Percentiles rank a stretch among this genome's conserved stretches.
Evolutionary conservation across 2,888 invertebrate genomes (phyloP).

Genomic region (Drosophila kambysellisi): DNA sequence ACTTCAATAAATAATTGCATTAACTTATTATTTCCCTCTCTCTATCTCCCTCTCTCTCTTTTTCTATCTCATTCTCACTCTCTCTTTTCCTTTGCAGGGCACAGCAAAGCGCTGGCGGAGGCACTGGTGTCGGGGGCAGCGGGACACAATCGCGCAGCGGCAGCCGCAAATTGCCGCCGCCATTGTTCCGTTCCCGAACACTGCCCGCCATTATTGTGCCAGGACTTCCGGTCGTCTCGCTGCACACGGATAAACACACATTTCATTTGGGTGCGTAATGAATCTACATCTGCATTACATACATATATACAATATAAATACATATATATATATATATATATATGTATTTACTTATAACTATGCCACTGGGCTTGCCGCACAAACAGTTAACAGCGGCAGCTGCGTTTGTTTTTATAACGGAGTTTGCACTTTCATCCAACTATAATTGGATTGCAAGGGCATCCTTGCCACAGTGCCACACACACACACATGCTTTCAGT

Average conservation of each 20-base stretch:
- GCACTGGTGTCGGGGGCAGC: conserved; percentile 20
- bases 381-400: background rate
- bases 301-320: background rate
- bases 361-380: conserved; percentile 1
- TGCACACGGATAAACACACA: conserved; percentile 90
- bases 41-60: conserved; percentile 8
- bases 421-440: conserved; percentile 16
- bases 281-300: conserved; percentile 9
- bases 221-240: conserved; percentile 91
- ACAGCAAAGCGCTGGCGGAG: conserved; percentile 87
- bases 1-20: conserved; percentile 67
- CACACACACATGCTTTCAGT: background rate
- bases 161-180: conserved; percentile 88
- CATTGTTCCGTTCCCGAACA: conserved; percentile 93
- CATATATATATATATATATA: background rate
- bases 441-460: conserved; percentile 25
- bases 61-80: background rate
- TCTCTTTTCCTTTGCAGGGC: conserved; percentile 80
- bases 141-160: conserved; percentile 77
- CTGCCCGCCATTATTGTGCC: conserved; percentile 95
- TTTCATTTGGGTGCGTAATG: conserved; percentile 86
- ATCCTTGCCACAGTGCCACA: background rate
- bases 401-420: conserved; percentile 1
- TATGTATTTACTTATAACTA: background rate
- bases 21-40: conserved; percentile 58